These are phyloP conservation scores for Drosophila tripunctata DNA, from an alignment of 2,888 invertebrate genomes.

Conservation along the genomic window DNA sequence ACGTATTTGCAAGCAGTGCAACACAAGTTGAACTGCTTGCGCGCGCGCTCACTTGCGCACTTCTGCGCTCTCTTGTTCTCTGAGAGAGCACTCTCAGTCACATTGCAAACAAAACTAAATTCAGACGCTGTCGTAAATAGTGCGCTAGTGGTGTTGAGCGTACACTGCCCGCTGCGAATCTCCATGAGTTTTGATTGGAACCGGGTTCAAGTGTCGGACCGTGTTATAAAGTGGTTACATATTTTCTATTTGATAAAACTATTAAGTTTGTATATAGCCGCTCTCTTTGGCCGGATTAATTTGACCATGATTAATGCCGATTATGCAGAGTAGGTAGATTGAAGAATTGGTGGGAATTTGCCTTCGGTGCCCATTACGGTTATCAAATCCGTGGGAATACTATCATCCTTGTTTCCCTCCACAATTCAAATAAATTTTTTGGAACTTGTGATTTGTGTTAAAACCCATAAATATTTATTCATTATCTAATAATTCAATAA, in stretches of 20 bases:
- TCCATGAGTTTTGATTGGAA: neutral
- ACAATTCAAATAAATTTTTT: constrained; percentile 50
- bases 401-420: constrained; percentile 82
- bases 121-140: fast-evolving
- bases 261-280: constrained; percentile 46
- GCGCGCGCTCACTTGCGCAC: neutral
- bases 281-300: constrained; percentile 82
- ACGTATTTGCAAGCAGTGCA: constrained; percentile 1
- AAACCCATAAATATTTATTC: constrained; percentile 78
- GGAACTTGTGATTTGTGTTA: constrained; percentile 41
- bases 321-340: constrained; percentile 80
- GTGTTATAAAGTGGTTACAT: neutral
- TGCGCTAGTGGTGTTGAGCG: constrained; percentile 22
- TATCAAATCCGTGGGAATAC: constrained; percentile 80
- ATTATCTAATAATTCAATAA: constrained; percentile 57
- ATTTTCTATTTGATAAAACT: neutral
- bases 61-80: neutral
- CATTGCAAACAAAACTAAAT: constrained; percentile 10
- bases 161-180: neutral
- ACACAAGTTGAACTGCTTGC: constrained; percentile 4
- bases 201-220: constrained; percentile 10
- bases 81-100: fast-evolving
- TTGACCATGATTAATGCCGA: constrained; percentile 68
- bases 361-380: constrained; percentile 82
- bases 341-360: constrained; percentile 73